These are phyloP conservation scores for Drosophila sp. DNA, from an alignment of 1,140 invertebrate species.

Conservation along the genomic window DNA sequence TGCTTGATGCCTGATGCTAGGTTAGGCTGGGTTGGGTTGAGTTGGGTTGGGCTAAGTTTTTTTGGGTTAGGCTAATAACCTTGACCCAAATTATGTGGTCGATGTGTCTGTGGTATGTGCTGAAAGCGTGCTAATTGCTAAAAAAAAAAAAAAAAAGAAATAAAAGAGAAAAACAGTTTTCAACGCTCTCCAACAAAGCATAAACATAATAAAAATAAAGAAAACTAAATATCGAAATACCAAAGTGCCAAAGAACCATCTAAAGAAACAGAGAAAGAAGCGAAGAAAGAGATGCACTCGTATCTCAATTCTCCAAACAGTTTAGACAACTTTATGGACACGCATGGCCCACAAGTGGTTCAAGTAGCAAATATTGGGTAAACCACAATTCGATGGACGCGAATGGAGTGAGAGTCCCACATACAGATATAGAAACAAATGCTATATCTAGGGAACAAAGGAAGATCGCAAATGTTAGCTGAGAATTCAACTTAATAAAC, in stretches of 20 bases:
- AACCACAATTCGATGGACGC: slow-evolving; percentile 4
- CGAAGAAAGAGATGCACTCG: slow-evolving; percentile 1
- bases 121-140: slow-evolving; percentile 78
- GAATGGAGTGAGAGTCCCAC: background rate
- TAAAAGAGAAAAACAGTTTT: slow-evolving; percentile 52
- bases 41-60: slow-evolving; percentile 10
- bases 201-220: slow-evolving; percentile 67
- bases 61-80: slow-evolving; percentile 60
- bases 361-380: slow-evolving; percentile 28
- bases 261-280: background rate
- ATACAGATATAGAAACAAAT: background rate
- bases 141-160: slow-evolving; percentile 29
- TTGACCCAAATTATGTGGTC: slow-evolving; percentile 63
- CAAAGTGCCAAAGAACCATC: background rate
- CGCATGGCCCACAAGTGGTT: slow-evolving; percentile 8
- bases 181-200: slow-evolving; percentile 64
- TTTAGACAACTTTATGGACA: slow-evolving; percentile 43
- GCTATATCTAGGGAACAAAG: background rate
- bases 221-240: slow-evolving; percentile 19
- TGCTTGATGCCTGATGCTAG: slow-evolving; percentile 20
- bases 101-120: slow-evolving; percentile 46
- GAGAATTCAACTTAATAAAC: slow-evolving; percentile 25
- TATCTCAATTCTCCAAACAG: slow-evolving; percentile 14
- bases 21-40: slow-evolving; percentile 8
- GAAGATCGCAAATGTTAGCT: background rate